Evolutionary conservation across 2,888 invertebrate species (phyloP).

Genomic region (Chydorus sphaericus): DNA sequence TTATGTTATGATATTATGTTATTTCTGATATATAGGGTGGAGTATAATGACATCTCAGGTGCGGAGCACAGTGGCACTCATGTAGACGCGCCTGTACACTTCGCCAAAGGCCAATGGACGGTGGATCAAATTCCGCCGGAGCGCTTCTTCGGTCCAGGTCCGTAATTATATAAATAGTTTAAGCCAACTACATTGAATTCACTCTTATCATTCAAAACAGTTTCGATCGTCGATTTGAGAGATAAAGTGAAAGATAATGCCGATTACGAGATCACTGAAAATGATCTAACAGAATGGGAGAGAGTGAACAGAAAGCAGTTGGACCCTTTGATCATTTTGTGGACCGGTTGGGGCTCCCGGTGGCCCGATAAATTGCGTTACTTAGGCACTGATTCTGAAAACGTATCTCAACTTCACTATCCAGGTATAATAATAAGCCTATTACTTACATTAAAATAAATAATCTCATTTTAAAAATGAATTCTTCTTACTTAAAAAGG

Average conservation of each 20-base stretch:
- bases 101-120: conserved; percentile 31
- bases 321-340: conserved; percentile 7
- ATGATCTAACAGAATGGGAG: conserved; percentile 15
- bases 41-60: conserved; percentile 36
- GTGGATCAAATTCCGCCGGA: conserved; percentile 37
- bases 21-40: conserved; percentile 29
- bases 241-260: conserved; percentile 22
- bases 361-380: conserved; percentile 15
- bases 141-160: conserved; percentile 30
- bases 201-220: too few relatives aligned
- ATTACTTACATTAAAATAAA: not conserved
- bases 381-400: conserved; percentile 16
- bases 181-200: too few relatives aligned
- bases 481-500: too few relatives aligned
- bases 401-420: conserved; percentile 16
- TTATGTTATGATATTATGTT: not conserved
- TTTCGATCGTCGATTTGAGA: conserved; percentile 20
- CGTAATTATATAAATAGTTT: too few relatives aligned
- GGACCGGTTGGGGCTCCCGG: conserved; percentile 13
- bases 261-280: conserved; percentile 15
- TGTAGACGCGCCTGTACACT: conserved; percentile 46
- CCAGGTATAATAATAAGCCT: too few relatives aligned
- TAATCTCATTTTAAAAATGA: not conserved
- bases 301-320: not conserved
- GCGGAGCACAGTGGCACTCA: conserved; percentile 48